phyloP scores from a whole-genome alignment of 2,888 invertebrate genomes.

The Acleris laterana region DNA sequence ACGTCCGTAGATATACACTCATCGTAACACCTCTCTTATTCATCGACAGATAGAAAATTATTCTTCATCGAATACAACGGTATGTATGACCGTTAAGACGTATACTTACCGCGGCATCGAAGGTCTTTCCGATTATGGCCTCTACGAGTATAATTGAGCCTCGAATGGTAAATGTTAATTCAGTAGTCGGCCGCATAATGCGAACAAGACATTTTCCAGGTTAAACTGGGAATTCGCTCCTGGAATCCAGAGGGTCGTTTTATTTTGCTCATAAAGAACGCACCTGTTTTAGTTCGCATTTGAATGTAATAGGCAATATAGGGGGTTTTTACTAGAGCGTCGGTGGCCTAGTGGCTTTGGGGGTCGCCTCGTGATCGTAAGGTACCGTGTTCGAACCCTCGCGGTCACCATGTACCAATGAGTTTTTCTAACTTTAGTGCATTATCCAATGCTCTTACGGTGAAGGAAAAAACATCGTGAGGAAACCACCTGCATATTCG shows the following conservation, averaged over 20 bases:
- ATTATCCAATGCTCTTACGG: too few relatives aligned
- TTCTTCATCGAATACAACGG: constrained; percentile 26
- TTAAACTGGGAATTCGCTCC: constrained; percentile 2
- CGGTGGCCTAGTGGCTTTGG: too few relatives aligned
- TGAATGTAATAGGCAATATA: neutral
- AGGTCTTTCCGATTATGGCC: constrained; percentile 59
- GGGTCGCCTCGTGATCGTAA: too few relatives aligned
- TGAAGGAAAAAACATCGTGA: too few relatives aligned
- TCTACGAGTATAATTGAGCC: constrained; percentile 62
- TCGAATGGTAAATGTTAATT: constrained; percentile 62
- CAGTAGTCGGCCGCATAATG: constrained; percentile 48
- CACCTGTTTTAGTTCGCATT: neutral
- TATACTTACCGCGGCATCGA: constrained; percentile 58
- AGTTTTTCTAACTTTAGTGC: too few relatives aligned
- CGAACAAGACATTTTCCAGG: constrained; percentile 24
- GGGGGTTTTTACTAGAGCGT: too few relatives aligned
- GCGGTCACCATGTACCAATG: too few relatives aligned
- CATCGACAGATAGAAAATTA: too few relatives aligned
- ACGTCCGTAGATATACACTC: too few relatives aligned
- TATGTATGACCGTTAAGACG: constrained; percentile 48
- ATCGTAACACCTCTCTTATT: too few relatives aligned
- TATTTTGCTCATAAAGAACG: neutral
- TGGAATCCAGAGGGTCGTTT: constrained; percentile 11
- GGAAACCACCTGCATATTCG: too few relatives aligned
- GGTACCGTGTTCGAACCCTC: too few relatives aligned